Evolutionary conservation across 1,140 invertebrate genomes (phyloP), one percentile per base, ranked within the genome.

Genomic region (Lepidurus arcticus): DNA sequence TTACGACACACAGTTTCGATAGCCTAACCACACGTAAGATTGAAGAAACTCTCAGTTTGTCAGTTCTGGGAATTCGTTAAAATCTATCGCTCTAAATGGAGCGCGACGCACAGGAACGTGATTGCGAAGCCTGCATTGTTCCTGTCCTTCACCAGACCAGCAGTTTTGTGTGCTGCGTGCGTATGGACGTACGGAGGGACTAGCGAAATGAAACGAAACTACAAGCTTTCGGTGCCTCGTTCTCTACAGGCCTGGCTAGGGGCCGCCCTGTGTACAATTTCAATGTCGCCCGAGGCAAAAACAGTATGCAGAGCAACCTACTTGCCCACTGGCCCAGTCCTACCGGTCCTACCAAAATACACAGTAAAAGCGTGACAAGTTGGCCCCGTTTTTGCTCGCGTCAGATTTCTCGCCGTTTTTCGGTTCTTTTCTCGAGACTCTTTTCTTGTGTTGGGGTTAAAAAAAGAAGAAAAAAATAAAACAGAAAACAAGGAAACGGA

Each of bases 241-340:
- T 65, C 53, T 65, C 16, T 21, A 0, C 53, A 65, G 53, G 53
- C 53, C 53, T 65, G 53, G n/a, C 13, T 65, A 65, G 53, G 53
- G 53, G 53, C 53, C 53, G 53, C 53, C 53, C 53, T 65, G 53
- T 65, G 53, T 65, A 13, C 53, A 65, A 65, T 65, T 65, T 65
- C 53, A 65, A 65, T 65, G 53, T 65, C 53, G 16, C 53, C 53
- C 21, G 13, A 8, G 53, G 53, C 53, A 13, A 65, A 65, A 65
- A 65, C 16, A 65, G 53, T 65, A 65, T 65, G 53, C 53, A 65
- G 53, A 65, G 53, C 53, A 65, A 65, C 53, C 53, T 65, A 65
- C 53, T 65, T 65, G 53, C 53, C 53, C 53, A 65, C 53, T 65
- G 53, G 53, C 53, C 53, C 53, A 65, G 53, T 65, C 53, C 53